phyloP scores from a whole-genome alignment of 2,797 vertebrate species.

The Bucorvus abyssinicus region DNA sequence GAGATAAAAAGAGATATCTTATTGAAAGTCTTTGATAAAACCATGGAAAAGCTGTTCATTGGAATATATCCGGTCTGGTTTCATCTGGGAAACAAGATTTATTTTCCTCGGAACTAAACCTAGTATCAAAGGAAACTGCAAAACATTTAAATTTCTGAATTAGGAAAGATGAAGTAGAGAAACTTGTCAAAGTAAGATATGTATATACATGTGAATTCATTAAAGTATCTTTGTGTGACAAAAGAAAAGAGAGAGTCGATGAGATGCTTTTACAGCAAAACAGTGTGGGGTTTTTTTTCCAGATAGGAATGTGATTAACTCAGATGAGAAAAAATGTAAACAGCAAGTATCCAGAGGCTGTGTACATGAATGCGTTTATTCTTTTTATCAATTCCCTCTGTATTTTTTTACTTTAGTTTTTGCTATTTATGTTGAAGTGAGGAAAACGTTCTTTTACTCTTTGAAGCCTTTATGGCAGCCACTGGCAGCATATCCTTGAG shows the following conservation, averaged over 20 bases:
- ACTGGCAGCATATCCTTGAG: neutral
- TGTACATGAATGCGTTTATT: neutral
- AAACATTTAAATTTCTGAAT: neutral
- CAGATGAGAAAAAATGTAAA: neutral
- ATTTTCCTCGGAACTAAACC: neutral
- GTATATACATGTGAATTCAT: neutral
- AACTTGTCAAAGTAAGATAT: neutral
- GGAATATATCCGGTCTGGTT: neutral
- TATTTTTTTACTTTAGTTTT: neutral
- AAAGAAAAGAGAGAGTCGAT: neutral
- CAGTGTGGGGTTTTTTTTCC: neutral
- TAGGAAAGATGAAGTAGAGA: neutral
- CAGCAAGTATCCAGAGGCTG: neutral
- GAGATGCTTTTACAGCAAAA: neutral
- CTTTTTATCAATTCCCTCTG: neutral
- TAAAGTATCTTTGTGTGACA: neutral
- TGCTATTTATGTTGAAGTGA: neutral
- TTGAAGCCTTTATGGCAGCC: neutral
- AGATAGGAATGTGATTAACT: neutral
- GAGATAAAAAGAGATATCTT: neutral
- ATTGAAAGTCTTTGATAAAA: neutral
- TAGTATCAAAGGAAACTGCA: neutral
- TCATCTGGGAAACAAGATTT: neutral
- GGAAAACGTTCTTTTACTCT: neutral
- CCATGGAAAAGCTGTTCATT: neutral